Base-by-base conservation (phyloP, 2,797 vertebrate species). In the Harpagifer antarcticus region DNA sequence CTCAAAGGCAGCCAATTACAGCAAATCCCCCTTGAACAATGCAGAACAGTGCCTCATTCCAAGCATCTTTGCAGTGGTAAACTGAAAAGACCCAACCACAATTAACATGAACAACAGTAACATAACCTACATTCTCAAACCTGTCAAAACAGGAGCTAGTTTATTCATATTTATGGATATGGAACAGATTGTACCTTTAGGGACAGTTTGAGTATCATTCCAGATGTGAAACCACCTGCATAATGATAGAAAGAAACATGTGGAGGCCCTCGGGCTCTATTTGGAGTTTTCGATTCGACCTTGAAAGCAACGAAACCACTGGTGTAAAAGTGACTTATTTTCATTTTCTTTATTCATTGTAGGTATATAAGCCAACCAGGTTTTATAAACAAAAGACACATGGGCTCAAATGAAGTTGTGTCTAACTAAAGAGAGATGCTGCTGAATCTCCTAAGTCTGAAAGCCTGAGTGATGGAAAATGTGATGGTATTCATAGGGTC, bases 1-100 rank as follows among this genome's bases (percentile, higher is more conserved):
- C 80, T 86, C 86, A 77, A 76, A 52, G 68, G 73, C 79, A 89
- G 90, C 84, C 87, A 90, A 89, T 90, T 91, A 91, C 65, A 70
- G 74, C 68, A 69, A 76, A 83, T 85, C 84, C 68, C 59, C 23
- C 65, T 63, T 72, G 60, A 59, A 44, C 43, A 60, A 62, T 57
- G 76, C 69, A 74, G 67, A 80, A 33, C 57, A 37, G 43, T 12
- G 5, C 50, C 61, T 83, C 80, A 16, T 65, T 71, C 37, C 57
- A 55, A 52, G 54, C 66, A 47, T 71, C 65, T 77, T 44, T 68
- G 63, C 72, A 70, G 73, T 67, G 56, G 20, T 62, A 65, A 53
- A 74, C 56, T 7, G 45, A 68, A 74, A 62, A 64, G 47, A 37
- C 53, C 10, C 0, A 45, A 69, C n/a, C 6, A 0, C 72, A 55